Evolutionary conservation across 2,797 vertebrate species (phyloP).

Genomic region (Serranus cabrilla): DNA sequence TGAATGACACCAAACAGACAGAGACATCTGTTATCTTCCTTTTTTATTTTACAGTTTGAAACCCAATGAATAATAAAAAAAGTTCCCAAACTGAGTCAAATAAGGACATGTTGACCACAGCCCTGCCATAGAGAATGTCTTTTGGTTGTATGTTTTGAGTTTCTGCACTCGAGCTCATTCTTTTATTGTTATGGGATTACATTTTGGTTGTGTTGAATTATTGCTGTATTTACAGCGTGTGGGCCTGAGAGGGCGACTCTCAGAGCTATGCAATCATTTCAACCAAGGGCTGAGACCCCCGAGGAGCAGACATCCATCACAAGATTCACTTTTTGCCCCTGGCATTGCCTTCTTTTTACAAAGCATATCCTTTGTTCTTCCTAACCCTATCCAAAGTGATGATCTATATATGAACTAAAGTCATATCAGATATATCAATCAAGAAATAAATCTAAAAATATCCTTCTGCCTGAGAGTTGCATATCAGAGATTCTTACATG

Average conservation of each 20-base stretch:
- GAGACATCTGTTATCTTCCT: slow-evolving; percentile 21
- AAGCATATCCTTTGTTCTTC: slow-evolving; percentile 8
- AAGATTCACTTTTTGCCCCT: neutral
- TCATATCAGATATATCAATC: slow-evolving; percentile 39
- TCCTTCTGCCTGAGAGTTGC: neutral
- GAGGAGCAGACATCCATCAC: slow-evolving; percentile 21
- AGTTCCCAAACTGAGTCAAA: slow-evolving; percentile 2
- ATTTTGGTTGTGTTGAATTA: slow-evolving; percentile 45
- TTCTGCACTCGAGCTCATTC: slow-evolving; percentile 31
- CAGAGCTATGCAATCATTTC: slow-evolving; percentile 74
- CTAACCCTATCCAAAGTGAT: slow-evolving; percentile 16
- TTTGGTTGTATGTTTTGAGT: slow-evolving; percentile 36
- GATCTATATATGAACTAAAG: slow-evolving; percentile 30
- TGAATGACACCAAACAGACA: slow-evolving; percentile 6
- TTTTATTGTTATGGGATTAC: slow-evolving; percentile 29
- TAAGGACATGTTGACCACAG: slow-evolving; percentile 23
- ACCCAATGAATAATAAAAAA: slow-evolving; percentile 9
- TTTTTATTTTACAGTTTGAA: slow-evolving; percentile 12
- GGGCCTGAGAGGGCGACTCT: slow-evolving; percentile 63
- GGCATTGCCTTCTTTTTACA: neutral
- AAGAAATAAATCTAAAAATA: slow-evolving; percentile 21
- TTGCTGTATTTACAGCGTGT: slow-evolving; percentile 46
- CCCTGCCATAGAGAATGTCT: slow-evolving; percentile 11
- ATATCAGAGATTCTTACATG: slow-evolving; percentile 28
- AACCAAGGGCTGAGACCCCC: slow-evolving; percentile 57